These are phyloP conservation scores for Myripristis jacobus DNA, from an alignment of 2,797 vertebrate genomes.

Conservation along the genomic window DNA sequence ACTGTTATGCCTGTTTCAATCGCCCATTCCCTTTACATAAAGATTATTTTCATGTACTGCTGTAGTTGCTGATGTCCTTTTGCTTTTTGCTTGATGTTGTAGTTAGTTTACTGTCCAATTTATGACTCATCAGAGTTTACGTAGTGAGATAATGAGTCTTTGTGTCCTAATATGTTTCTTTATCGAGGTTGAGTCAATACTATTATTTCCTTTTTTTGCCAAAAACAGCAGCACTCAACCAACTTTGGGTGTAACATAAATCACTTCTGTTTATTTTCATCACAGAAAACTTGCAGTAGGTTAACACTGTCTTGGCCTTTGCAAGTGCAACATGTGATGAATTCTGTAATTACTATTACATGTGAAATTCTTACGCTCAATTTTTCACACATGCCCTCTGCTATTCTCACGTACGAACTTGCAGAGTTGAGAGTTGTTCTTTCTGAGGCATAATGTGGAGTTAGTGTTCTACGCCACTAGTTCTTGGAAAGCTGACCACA, in stretches of 20 bases:
- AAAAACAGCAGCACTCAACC: neutral
- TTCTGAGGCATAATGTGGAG: slow-evolving; percentile 51
- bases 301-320: neutral
- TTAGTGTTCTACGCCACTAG: slow-evolving; percentile 52
- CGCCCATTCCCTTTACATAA: slow-evolving; percentile 13
- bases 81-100: too few species aligned
- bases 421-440: slow-evolving; percentile 32
- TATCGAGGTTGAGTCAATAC: slow-evolving; percentile 1
- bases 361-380: neutral
- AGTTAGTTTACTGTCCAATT: slow-evolving; percentile 28
- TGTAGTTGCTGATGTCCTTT: slow-evolving; percentile 8
- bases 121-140: neutral
- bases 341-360: neutral
- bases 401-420: slow-evolving; percentile 44
- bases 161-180: neutral
- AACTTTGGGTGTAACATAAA: neutral
- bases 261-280: neutral
- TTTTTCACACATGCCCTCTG: neutral
- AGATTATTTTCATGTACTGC: slow-evolving; percentile 11
- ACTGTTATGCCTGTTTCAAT: slow-evolving; percentile 31
- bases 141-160: neutral
- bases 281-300: neutral
- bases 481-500: slow-evolving; percentile 32
- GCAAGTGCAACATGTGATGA: neutral
- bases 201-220: neutral